Conservation (phyloP, 92 coral and sea anemone species). For the Hydrozoanthus gracilis region DNA sequence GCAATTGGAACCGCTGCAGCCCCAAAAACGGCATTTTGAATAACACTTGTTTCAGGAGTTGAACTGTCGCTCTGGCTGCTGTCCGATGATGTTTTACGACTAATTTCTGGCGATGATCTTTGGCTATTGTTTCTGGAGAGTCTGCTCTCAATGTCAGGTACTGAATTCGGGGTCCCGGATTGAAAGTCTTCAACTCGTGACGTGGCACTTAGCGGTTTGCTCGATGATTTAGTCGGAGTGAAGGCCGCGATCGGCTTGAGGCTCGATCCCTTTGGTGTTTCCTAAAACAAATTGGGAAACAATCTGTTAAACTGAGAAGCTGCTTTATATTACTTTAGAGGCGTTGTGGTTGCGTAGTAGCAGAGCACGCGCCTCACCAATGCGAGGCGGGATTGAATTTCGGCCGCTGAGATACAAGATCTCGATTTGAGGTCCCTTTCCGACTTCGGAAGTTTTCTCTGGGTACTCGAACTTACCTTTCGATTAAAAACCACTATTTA, state of each 20-base stretch:
- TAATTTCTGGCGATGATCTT: background rate
- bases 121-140: background rate
- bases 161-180: background rate
- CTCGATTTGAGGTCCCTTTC: too few species aligned
- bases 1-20: slow-evolving; percentile 7
- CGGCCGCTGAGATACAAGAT: too few species aligned
- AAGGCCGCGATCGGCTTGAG: background rate
- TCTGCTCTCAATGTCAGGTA: background rate
- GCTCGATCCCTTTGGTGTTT: background rate
- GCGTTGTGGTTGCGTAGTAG: too few species aligned
- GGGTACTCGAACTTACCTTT: too few species aligned
- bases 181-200: slow-evolving; percentile 3
- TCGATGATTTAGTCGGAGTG: background rate
- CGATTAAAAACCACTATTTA: too few species aligned
- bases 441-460: too few species aligned
- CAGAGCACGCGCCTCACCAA: too few species aligned
- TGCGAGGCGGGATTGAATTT: too few species aligned
- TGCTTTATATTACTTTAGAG: too few species aligned
- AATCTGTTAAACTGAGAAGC: too few species aligned
- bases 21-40: background rate
- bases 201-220: background rate
- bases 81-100: background rate
- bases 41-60: background rate
- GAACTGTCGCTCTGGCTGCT: slow-evolving; percentile 22
- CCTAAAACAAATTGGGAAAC: background rate